Evolutionary conservation across 2,888 invertebrate genomes (phyloP).

Genomic region (Drosophila emarginata): DNA sequence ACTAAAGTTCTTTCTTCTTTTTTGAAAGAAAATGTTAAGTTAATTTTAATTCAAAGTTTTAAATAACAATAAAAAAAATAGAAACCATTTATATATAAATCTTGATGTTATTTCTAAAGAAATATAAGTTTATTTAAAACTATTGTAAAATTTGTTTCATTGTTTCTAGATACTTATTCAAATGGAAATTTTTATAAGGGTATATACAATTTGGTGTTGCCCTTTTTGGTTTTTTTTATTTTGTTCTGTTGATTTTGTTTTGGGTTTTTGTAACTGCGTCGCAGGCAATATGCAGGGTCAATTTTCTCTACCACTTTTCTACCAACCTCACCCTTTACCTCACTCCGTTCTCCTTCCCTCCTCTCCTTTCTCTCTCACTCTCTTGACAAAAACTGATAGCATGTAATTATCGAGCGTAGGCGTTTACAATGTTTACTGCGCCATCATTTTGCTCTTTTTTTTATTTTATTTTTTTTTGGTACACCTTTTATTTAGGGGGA

Average conservation of each 20-base stretch:
- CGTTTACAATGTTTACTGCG: conserved; percentile 48
- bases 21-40: too few species aligned
- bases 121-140: too few species aligned
- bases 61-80: too few species aligned
- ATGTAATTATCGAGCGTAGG: conserved; percentile 61
- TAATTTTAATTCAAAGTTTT: too few species aligned
- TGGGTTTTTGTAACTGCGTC: conserved; percentile 52
- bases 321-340: not conserved
- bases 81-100: not conserved
- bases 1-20: too few species aligned
- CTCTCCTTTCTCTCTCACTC: conserved; percentile 7
- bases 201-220: not conserved
- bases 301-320: conserved; percentile 20
- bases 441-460: conserved; percentile 22
- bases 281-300: conserved; percentile 35
- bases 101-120: not conserved
- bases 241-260: not conserved
- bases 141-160: too few species aligned
- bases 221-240: not conserved
- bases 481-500: conserved; percentile 21
- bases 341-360: not conserved
- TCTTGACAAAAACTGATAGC: conserved; percentile 43
- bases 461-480: conserved; percentile 18
- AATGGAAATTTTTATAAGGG: too few species aligned
- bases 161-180: too few species aligned